These are phyloP conservation scores for Xanthorhoe spadicearia DNA, from an alignment of 2,888 invertebrate genomes.

Conservation along the genomic window DNA sequence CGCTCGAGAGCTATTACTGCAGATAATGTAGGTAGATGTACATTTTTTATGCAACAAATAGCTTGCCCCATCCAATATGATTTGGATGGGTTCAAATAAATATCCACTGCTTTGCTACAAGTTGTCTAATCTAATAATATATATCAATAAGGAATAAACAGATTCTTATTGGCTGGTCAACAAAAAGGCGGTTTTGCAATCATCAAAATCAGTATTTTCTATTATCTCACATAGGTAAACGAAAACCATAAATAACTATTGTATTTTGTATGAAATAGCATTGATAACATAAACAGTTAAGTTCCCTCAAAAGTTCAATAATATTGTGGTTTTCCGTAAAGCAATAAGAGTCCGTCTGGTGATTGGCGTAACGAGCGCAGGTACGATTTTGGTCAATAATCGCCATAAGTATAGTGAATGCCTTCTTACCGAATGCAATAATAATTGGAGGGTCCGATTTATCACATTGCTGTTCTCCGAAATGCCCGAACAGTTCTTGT, in stretches of 20 bases:
- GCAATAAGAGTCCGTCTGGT: constrained; percentile 26
- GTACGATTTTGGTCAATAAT: constrained; percentile 82
- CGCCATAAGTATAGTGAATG: constrained; percentile 79
- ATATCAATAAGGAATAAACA: background rate
- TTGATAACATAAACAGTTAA: background rate
- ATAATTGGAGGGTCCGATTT: constrained; percentile 84
- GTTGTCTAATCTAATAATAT: no score
- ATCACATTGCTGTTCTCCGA: constrained; percentile 82
- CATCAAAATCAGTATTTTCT: no score
- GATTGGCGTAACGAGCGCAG: constrained; percentile 81
- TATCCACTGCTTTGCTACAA: constrained; percentile 13
- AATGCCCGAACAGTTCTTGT: constrained; percentile 80
- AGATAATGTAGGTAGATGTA: constrained; percentile 77
- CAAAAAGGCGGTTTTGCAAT: no score
- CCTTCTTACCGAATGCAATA: constrained; percentile 81
- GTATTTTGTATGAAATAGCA: no score
- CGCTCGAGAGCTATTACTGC: constrained; percentile 70
- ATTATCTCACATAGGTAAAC: no score
- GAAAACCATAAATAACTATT: no score
- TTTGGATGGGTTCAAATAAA: constrained; percentile 45
- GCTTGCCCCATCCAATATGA: constrained; percentile 64
- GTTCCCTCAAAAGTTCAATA: constrained; percentile 10
- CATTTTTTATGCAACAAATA: constrained; percentile 63
- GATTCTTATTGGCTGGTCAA: background rate
- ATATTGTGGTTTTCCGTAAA: constrained; percentile 16